Evolutionary conservation across 2,797 vertebrate species (phyloP).

Genomic region (Delichon dasypus): DNA sequence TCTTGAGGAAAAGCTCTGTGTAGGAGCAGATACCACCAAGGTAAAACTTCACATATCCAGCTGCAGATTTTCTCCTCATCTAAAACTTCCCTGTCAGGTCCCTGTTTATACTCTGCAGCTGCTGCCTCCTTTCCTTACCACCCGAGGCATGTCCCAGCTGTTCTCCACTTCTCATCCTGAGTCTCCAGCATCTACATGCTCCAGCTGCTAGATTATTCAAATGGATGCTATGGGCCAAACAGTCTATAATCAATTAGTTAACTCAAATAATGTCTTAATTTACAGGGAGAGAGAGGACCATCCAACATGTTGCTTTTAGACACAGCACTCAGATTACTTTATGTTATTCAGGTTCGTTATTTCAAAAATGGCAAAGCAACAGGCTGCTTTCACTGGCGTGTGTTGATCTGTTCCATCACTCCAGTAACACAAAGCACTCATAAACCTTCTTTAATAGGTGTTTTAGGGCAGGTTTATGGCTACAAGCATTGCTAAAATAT

Average conservation of each 20-base stretch:
- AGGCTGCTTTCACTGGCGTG: neutral
- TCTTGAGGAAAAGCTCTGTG: neutral
- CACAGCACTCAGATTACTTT: neutral
- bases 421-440: neutral
- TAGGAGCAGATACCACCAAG: neutral
- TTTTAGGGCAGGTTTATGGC: neutral
- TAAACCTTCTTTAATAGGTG: neutral
- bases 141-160: neutral
- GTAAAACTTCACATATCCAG: neutral
- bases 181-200: neutral
- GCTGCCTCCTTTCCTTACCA: neutral
- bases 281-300: neutral
- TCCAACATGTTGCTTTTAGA: neutral
- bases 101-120: neutral
- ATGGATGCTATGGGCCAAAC: neutral
- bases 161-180: neutral
- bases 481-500: neutral
- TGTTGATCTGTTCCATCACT: neutral
- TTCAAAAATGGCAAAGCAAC: neutral
- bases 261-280: neutral
- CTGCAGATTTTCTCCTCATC: neutral
- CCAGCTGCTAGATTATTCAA: neutral
- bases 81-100: neutral
- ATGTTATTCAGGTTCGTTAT: neutral
- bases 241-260: neutral